These are phyloP conservation scores for Sandelia bainsii DNA, from an alignment of 2,797 vertebrate genomes.

Conservation along the genomic window DNA sequence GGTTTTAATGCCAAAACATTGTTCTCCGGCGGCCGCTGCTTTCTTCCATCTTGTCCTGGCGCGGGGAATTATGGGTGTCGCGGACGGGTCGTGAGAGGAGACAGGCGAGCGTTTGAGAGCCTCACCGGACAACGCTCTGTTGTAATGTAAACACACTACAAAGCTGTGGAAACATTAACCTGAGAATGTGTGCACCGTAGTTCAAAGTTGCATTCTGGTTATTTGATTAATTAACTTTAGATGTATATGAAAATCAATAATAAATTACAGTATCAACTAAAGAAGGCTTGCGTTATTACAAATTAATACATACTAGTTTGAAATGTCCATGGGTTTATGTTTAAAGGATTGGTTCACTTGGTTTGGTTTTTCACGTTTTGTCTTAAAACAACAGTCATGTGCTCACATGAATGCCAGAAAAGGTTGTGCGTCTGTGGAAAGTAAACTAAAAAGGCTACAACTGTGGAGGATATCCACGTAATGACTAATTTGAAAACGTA, in stretches of 20 bases:
- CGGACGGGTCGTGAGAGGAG: constrained; percentile 90
- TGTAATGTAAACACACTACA: constrained; percentile 15
- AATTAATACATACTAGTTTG: no score
- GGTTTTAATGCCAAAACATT: constrained; percentile 89
- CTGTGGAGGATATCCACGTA: no score
- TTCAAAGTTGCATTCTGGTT: background rate
- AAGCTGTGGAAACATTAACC: no score
- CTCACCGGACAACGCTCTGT: background rate
- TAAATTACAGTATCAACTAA: background rate
- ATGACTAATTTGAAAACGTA: no score
- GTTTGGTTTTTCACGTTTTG: no score
- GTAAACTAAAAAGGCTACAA: no score
- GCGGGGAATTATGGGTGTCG: constrained; percentile 87
- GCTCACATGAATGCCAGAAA: no score
- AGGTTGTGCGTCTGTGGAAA: no score
- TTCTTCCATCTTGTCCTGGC: constrained; percentile 90
- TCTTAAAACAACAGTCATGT: no score
- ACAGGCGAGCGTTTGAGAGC: constrained; percentile 72
- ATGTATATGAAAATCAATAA: no score
- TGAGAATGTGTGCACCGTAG: background rate
- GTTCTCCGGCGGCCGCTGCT: constrained; percentile 86
- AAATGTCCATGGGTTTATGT: no score
- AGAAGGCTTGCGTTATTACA: background rate
- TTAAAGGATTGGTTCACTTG: no score
- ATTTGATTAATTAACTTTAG: background rate